These are phyloP conservation scores for Hirundo rustica DNA, from an alignment of 2,797 vertebrate genomes.

Conservation along the genomic window DNA sequence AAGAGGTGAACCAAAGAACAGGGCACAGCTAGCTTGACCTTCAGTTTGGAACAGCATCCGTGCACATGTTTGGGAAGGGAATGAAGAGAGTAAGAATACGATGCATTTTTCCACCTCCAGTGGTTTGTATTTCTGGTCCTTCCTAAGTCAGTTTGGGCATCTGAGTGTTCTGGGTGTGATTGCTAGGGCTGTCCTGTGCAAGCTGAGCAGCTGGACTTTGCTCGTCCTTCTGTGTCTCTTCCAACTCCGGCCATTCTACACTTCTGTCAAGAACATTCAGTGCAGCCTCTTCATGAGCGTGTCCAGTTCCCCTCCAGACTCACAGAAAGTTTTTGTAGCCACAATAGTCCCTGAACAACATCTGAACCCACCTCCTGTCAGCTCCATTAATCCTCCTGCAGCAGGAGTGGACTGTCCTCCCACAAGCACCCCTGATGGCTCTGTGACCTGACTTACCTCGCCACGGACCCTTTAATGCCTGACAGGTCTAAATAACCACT, in stretches of 20 bases:
- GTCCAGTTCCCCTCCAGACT: neutral
- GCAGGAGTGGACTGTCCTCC: neutral
- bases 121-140: neutral
- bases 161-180: too few relatives aligned
- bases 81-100: neutral
- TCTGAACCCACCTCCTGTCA: neutral
- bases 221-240: neutral
- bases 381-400: neutral
- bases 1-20: neutral
- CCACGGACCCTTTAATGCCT: neutral
- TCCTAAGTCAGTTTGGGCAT: neutral
- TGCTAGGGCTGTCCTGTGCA: neutral
- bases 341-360: neutral
- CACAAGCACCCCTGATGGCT: neutral
- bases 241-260: neutral
- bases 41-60: neutral
- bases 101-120: neutral
- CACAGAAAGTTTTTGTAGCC: neutral
- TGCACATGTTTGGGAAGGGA: neutral
- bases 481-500: neutral
- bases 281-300: rapidly evolving
- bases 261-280: neutral
- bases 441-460: neutral
- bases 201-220: neutral
- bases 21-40: neutral